Evolutionary conservation across 2,888 invertebrate species (phyloP), one percentile per base, ranked within the genome.

Genomic region (Ichneumon xanthorius): DNA sequence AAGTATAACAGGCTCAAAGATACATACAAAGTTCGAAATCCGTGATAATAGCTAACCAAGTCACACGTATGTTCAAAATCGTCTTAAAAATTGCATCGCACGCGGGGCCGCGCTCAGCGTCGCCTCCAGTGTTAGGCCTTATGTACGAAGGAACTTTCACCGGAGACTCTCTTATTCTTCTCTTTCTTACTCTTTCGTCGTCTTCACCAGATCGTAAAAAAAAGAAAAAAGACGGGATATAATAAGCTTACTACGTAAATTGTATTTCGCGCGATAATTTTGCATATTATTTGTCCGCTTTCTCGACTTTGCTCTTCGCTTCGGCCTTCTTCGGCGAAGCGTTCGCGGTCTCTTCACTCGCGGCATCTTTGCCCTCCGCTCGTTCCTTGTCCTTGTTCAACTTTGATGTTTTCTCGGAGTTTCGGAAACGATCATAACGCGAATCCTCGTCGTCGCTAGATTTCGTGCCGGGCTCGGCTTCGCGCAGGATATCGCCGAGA

Each of bases 401-500:
- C 58, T 89, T 88, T 14, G 86, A 80, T 9, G 95, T 95, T 92
- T 96, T 96, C 90, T 96, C 96, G 87, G 96, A 96, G 93, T 96
- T 96, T 75, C 96, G 95, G 91, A 96, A 96, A 89, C 96, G 95
- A 93, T 96, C 96, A 89, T 96, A 96, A 88, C 96, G 95, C 91
- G 90, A 93, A 91, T 96, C 97, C 88, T 96, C 97, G 88, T 96
- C 96, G 87, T 96, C 96, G 63, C 96, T 96, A 2, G 95, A 95
- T 82, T 95, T 95, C 55, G 93, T 93, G 0, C 96, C 95, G 0
- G 95, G 94, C 87, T 96, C 96, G 40, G 96, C 96, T 80, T 94
- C 93, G 16, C 96, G 95, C 50, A 97, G 94, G 77, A 97, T 94
- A 90, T 97, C 97, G 5, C 97, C 97, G 84, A 97, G 95, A 92